A percentile compares a stretch with the other conserved stretches of the same genome.
phyloP scores from a whole-genome alignment of 2,113 vertebrate genomes.

The Pseudonaja textilis region DNA sequence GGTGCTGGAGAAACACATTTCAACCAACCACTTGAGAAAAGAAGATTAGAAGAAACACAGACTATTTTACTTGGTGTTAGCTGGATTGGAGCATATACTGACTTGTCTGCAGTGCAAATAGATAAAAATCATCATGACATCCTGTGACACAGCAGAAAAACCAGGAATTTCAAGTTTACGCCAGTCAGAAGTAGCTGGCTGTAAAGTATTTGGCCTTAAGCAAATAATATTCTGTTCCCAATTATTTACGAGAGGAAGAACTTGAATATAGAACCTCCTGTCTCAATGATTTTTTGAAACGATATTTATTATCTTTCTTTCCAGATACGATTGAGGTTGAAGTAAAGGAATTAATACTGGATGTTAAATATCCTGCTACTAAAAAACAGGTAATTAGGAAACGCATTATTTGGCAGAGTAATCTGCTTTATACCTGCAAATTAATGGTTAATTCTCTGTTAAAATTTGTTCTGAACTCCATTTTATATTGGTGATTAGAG shows the following conservation, averaged over 20 bases:
- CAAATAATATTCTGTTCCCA: not conserved
- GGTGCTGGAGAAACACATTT: not conserved
- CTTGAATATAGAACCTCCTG: not conserved
- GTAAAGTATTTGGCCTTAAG: not conserved
- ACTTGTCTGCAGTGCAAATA: not conserved
- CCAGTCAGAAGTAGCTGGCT: not conserved
- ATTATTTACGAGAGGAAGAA: not conserved
- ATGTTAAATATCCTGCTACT: conserved; percentile 94
- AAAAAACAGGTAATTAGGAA: conserved; percentile 86
- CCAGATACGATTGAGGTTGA: conserved; percentile 86
- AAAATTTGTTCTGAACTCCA: not conserved
- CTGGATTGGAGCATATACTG: not conserved
- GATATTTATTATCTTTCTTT: conserved; percentile 42
- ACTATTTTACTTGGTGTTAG: not conserved
- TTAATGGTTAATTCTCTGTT: not conserved
- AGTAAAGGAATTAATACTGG: conserved; percentile 84
- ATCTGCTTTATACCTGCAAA: not conserved
- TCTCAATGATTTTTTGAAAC: not conserved
- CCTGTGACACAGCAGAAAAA: not conserved
- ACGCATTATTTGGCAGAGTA: not conserved
- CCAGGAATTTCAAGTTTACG: not conserved
- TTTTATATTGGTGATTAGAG: not conserved
- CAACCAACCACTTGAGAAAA: not conserved
- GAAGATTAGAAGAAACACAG: not conserved
- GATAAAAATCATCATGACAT: not conserved